phyloP scores from a whole-genome alignment of 2,888 invertebrate species.

The Amphimallon solstitiale region DNA sequence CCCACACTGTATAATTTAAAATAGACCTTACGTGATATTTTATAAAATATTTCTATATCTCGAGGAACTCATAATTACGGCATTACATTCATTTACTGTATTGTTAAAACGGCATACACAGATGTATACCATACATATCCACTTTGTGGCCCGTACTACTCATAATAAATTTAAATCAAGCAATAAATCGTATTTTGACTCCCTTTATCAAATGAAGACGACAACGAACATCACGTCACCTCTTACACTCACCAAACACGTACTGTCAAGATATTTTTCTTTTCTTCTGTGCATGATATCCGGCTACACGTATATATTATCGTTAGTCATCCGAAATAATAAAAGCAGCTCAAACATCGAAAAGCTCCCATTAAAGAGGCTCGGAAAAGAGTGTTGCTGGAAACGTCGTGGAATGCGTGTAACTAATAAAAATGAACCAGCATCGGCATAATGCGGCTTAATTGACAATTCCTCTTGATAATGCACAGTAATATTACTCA shows the following conservation, averaged over 20 bases:
- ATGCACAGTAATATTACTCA: neutral
- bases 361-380: conserved; percentile 1
- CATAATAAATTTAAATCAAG: conserved; percentile 28
- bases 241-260: conserved; percentile 23
- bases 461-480: conserved; percentile 14
- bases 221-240: conserved; percentile 24
- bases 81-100: too few species aligned
- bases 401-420: conserved; percentile 16
- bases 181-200: conserved; percentile 31
- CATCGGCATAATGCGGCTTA: conserved; percentile 11
- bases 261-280: conserved; percentile 22
- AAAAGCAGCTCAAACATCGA: conserved; percentile 17
- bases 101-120: too few species aligned
- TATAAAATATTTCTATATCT: too few species aligned
- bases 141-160: neutral
- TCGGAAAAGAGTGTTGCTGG: neutral
- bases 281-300: conserved; percentile 28
- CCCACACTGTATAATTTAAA: too few species aligned
- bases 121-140: neutral
- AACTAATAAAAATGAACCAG: conserved; percentile 16
- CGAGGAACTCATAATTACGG: too few species aligned
- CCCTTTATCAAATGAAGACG: conserved; percentile 2
- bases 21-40: too few species aligned
- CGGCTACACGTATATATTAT: conserved; percentile 11
- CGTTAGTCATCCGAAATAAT: conserved; percentile 4